These are phyloP conservation scores for Macroglossus sobrinus DNA, from an alignment of 2,113 vertebrate species.

Conservation along the genomic window DNA sequence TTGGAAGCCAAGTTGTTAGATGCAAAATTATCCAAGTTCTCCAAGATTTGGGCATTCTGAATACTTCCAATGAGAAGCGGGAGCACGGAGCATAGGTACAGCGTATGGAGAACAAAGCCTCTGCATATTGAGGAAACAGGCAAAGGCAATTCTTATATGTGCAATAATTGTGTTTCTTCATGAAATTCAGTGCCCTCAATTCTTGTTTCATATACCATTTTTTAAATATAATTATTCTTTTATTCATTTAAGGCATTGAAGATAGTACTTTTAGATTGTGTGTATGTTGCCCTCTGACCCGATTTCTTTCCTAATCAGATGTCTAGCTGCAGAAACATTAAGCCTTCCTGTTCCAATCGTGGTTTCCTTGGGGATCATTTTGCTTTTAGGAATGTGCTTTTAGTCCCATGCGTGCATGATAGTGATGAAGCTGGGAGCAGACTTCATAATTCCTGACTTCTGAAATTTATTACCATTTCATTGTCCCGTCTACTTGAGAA, in stretches of 20 bases:
- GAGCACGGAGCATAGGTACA: neutral
- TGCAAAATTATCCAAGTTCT: conserved; percentile 50
- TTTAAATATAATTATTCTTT: neutral
- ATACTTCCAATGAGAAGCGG: neutral
- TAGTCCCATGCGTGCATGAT: neutral
- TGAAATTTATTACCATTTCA: neutral
- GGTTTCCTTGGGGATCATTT: neutral
- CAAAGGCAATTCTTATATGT: neutral
- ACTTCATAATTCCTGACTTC: neutral
- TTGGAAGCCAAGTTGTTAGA: conserved; percentile 52
- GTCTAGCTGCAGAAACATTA: neutral
- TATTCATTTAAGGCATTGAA: neutral
- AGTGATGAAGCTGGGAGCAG: neutral
- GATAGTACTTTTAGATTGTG: neutral
- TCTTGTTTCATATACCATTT: neutral
- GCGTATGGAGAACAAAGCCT: conserved; percentile 27
- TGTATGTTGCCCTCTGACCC: neutral
- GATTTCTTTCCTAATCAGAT: neutral
- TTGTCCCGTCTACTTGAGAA: neutral
- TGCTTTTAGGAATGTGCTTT: neutral
- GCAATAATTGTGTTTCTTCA: neutral
- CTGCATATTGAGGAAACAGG: neutral
- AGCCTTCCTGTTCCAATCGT: neutral
- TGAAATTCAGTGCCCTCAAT: neutral
- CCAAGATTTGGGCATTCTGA: conserved; percentile 29